Percentiles rank a stretch among this genome's conserved stretches.
Conservation (phyloP, 1,140 invertebrate species). For the Drosophila melanica region DNA sequence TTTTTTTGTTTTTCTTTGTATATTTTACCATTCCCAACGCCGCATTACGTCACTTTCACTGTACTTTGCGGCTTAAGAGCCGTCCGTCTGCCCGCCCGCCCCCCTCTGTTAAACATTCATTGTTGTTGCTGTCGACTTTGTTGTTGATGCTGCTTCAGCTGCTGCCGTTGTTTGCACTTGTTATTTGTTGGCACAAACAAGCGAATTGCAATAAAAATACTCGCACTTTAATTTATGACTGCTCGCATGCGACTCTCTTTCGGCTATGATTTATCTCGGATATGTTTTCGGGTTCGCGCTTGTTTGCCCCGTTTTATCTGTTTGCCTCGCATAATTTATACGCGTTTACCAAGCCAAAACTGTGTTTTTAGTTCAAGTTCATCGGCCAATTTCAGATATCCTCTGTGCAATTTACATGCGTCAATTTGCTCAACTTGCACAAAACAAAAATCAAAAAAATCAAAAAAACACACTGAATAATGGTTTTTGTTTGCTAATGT, state of each 20-base stretch:
- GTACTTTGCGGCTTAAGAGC: conserved; percentile 68
- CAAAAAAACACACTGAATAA: not conserved
- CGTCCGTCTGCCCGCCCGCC: not conserved
- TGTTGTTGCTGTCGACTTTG: conserved; percentile 21
- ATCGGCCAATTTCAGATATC: conserved; percentile 31
- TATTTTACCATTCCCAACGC: conserved; percentile 23
- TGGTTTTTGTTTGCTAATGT: not conserved
- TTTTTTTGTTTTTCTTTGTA: not conserved
- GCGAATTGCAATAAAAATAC: conserved; percentile 73
- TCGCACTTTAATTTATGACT: conserved; percentile 67
- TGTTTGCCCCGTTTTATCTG: conserved; percentile 38
- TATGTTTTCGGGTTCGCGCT: conserved; percentile 43
- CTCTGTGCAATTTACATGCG: not conserved
- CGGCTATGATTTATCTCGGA: conserved; percentile 66
- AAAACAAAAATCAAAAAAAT: not conserved
- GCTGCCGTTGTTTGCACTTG: conserved; percentile 55
- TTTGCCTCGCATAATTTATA: conserved; percentile 61
- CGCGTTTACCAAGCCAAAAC: conserved; percentile 52
- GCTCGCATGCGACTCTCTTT: conserved; percentile 29
- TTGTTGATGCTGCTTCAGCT: conserved; percentile 17
- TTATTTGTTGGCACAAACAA: conserved; percentile 64
- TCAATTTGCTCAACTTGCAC: not conserved
- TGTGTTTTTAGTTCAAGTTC: conserved; percentile 68
- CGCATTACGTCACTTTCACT: conserved; percentile 76
- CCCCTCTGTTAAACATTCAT: conserved; percentile 5